Base-by-base conservation (phyloP, 2,797 vertebrate species). In the Hyperoplus immaculatus region DNA sequence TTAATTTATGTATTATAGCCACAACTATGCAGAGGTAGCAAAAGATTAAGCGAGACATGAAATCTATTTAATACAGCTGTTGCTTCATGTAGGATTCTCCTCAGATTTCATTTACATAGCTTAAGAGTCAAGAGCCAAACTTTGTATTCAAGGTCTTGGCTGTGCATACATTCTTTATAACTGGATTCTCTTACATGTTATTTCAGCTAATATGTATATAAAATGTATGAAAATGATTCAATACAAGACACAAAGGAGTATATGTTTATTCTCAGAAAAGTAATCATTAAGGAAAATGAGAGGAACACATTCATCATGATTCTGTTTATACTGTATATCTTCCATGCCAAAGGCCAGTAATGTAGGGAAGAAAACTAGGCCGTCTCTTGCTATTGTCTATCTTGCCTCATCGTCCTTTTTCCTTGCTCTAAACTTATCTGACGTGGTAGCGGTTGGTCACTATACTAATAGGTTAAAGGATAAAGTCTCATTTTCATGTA, bases 1-100 rank as follows among this genome's bases (percentile, higher is more conserved):
- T 75, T 64, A 49, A 69, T 45, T 76, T 5, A 13, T 61, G 46
- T 67, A 57, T 73, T 55, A 85, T 69, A 72, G 47, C 47, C 29
- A 18, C 42, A 38, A 29, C 29, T 77, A 50, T 16, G 21, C 16
- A 36, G 16, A 1, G 39, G 42, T 1, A 69, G n/a, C 47, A 62
- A 62, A 51, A 4, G 0, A 75, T 46, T 62, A 43, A 8, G 4
- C 36, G 0, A 67, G 42, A 69, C 56, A 69, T 74, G 51, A 55
- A 53, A 61, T 39, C 29, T n/a, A 50, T 53, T 60, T 42, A 49
- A n/a, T 56, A 38, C 7, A 1, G 0, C 6, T 7, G 42, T 12
- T 41, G 62, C 64, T 58, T 6, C 51, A 4, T 50, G 6, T 75
- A 4, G 5, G 43, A 66, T 58, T 54, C 16, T 57, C 36, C 50